Percentiles rank a stretch among this genome's conserved stretches.
These are phyloP conservation scores for Neomonachus schauinslandi DNA, from an alignment of 2,113 vertebrate genomes.

Conservation along the genomic window DNA sequence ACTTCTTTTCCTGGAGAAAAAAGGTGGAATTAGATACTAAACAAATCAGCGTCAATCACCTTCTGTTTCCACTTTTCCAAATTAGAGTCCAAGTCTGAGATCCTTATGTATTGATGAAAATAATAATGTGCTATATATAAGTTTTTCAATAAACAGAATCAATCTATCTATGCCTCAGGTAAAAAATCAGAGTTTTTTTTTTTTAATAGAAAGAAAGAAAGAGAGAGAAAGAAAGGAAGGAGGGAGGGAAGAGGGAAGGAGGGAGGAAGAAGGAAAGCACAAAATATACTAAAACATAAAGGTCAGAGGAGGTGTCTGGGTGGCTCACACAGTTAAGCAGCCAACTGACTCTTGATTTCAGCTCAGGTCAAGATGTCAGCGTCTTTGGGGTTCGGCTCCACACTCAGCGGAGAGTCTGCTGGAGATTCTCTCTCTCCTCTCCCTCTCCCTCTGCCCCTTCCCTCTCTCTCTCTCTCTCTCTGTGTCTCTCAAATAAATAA, in stretches of 20 bases:
- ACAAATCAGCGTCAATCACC: background rate
- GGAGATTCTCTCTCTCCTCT: background rate
- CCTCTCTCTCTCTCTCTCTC: background rate
- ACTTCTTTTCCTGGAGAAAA: background rate
- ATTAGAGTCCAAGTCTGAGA: background rate
- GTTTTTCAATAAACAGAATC: background rate
- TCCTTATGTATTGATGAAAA: constrained; percentile 32
- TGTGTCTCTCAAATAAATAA: background rate
- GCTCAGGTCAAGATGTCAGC: background rate
- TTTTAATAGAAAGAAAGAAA: background rate
- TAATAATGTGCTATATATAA: background rate
- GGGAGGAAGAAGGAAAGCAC: background rate
- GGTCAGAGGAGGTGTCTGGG: background rate
- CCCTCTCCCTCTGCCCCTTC: background rate
- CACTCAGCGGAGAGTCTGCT: background rate
- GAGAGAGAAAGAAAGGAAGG: background rate
- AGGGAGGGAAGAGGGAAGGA: background rate
- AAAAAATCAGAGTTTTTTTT: background rate
- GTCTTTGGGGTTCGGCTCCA: background rate
- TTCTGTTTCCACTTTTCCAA: background rate
- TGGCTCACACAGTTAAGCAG: background rate
- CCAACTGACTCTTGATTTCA: background rate
- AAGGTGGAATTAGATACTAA: background rate
- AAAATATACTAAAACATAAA: background rate
- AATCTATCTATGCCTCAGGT: background rate